Evolutionary conservation across 1,140 invertebrate genomes (phyloP), one percentile per base, ranked within the genome.

Genomic region (Platorchestia sp.): DNA sequence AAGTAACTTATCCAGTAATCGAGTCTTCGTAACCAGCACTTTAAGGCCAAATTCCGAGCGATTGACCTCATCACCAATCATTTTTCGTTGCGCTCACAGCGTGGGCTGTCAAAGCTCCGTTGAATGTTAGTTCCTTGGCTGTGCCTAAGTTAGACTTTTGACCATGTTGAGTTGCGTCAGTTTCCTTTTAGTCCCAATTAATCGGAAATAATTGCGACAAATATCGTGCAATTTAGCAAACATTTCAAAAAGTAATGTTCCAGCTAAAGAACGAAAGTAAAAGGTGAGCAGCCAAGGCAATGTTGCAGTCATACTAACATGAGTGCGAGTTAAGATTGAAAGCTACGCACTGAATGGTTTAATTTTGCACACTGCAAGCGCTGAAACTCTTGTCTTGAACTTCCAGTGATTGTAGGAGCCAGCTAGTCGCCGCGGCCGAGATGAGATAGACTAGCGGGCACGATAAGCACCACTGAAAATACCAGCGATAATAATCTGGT

Each of bases 1-100:
- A 47, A 93, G 91, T 93, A 93, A 93, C 91, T 44, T 44, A 93
- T 93, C 91, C 45, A 93, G 91, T 40, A 93, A 93, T 93, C 91
- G 47, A 93, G 43, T 47, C 43, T 93, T 93, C 91, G 44, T 93
- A 93, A 47, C 91, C 44, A 45, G 41, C 91, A 93, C 91, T 93
- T 45, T 44, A 47, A 45, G 91, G 43, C 19, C 43, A 44, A 93
- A 93, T 93, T 44, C 45, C 47, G 91, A 93, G 43, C 91, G 91
- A 93, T 93, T 93, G 45, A 42, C 44, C 91, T 45, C 91, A 45
- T 93, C 91, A 40, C 91, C 91, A 93, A 93, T 93, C 91, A 93
- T 93, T 47, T 93, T 44, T 47, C 43, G 41, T 0, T 6, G 0
- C 0, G 14, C 41, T 16, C 5, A 89, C 87, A 22, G 41, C 43